phyloP scores from a whole-genome alignment of 2,113 vertebrate genomes.

The Centropristis striata region DNA sequence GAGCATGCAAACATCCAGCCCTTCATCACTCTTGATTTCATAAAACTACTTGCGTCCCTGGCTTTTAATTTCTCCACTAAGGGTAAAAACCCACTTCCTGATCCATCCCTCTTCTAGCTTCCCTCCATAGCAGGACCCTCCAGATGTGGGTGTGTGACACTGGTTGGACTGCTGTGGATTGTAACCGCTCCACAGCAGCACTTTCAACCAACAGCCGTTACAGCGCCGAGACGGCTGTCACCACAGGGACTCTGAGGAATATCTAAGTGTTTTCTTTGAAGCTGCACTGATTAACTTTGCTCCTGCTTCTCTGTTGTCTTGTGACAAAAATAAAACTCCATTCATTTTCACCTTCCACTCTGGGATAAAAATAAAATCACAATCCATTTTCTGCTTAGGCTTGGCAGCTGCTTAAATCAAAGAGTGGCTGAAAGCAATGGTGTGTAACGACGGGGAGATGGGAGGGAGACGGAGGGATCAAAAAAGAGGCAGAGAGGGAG shows the following conservation, averaged over 20 bases:
- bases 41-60: background rate
- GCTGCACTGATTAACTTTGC: slow-evolving; percentile 27
- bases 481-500: slow-evolving; percentile 10
- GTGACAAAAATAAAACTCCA: slow-evolving; percentile 56
- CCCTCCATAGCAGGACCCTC: background rate
- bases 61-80: too few relatives aligned
- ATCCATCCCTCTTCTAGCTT: background rate
- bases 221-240: slow-evolving; percentile 19
- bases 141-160: background rate
- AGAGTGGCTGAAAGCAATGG: slow-evolving; percentile 15
- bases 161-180: background rate
- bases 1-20: background rate
- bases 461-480: background rate
- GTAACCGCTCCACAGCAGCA: background rate
- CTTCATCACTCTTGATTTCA: background rate
- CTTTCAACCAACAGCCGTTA: background rate
- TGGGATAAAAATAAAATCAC: slow-evolving; percentile 60
- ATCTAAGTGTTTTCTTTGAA: slow-evolving; percentile 24
- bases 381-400: slow-evolving; percentile 32
- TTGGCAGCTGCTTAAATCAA: slow-evolving; percentile 43
- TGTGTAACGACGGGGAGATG: slow-evolving; percentile 22
- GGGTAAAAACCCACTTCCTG: background rate
- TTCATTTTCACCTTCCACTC: slow-evolving; percentile 21
- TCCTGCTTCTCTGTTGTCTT: slow-evolving; percentile 14
- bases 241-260: background rate